Evolutionary conservation across 2,797 vertebrate genomes (phyloP).

Genomic region (Sylvilagus floridanus): DNA sequence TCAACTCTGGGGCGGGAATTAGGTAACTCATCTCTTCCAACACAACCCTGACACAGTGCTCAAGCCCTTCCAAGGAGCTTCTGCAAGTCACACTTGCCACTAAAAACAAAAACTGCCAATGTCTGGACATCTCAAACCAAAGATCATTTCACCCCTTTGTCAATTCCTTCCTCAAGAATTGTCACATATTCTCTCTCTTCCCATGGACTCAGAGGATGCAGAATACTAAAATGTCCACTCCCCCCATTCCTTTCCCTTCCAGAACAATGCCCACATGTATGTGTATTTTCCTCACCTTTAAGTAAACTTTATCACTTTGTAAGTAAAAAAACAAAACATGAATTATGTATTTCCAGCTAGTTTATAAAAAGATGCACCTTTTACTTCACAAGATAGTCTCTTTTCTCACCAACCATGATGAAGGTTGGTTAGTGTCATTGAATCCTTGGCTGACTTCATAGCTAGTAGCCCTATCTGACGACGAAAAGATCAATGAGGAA

Average conservation of each 20-base stretch:
- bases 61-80: background rate
- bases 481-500: constrained; percentile 3
- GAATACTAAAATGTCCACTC: no score
- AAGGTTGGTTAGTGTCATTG: background rate
- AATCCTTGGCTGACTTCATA: background rate
- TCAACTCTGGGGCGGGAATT: constrained; percentile 18
- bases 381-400: background rate
- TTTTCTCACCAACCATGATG: background rate
- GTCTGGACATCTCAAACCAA: constrained; percentile 4
- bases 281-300: no score
- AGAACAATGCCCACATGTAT: no score
- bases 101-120: background rate
- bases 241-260: no score
- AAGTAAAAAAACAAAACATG: no score
- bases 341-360: background rate
- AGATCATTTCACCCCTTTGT: background rate
- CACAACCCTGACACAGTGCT: background rate
- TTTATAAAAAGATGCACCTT: constrained; percentile 24
- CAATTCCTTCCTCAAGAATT: constrained; percentile 29
- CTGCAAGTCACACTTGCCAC: constrained; percentile 4
- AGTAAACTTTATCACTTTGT: no score
- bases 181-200: background rate
- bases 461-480: background rate
- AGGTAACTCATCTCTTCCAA: background rate
- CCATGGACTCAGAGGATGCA: no score